Percentiles rank a stretch among this genome's conserved stretches.
Evolutionary conservation across 1,140 invertebrate species (phyloP).

Genomic region (Calephelis virginiensis): DNA sequence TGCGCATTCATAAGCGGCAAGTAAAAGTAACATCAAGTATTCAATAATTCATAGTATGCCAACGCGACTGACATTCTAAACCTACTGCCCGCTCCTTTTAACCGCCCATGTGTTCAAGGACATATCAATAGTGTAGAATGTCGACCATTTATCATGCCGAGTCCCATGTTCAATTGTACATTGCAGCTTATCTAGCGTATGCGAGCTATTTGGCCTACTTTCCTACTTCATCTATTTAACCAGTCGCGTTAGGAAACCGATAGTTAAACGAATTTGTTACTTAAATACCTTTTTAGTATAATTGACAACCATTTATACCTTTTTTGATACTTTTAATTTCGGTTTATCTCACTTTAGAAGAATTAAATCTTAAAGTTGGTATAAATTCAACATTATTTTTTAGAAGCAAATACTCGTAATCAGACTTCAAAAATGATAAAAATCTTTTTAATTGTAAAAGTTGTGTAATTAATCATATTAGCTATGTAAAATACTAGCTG

Average conservation of each 20-base stretch:
- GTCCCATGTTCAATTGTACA: constrained; percentile 60
- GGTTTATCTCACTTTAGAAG: too few relatives aligned
- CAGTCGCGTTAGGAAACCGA: constrained; percentile 42
- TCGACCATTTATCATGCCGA: constrained; percentile 53
- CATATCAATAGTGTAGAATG: constrained; percentile 61
- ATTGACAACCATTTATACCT: too few relatives aligned
- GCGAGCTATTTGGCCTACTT: constrained; percentile 69
- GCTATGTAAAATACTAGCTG: too few relatives aligned
- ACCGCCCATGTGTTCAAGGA: constrained; percentile 58
- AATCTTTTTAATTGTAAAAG: too few relatives aligned
- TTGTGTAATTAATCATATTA: too few relatives aligned
- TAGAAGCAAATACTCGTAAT: too few relatives aligned
- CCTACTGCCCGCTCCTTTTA: constrained; percentile 30
- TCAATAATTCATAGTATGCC: constrained; percentile 30
- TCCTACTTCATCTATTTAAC: constrained; percentile 47
- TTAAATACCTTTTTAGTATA: not conserved
- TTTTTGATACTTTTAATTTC: too few relatives aligned
- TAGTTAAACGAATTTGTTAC: not conserved
- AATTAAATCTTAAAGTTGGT: too few relatives aligned
- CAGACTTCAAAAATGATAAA: too few relatives aligned
- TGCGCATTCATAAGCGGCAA: constrained; percentile 29
- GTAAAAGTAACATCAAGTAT: constrained; percentile 47
- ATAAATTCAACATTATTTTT: too few relatives aligned
- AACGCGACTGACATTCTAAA: constrained; percentile 30
- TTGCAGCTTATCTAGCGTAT: constrained; percentile 68